Base-by-base conservation (phyloP, 2,888 invertebrate genomes). In the Sarcophaga caerulescens region DNA sequence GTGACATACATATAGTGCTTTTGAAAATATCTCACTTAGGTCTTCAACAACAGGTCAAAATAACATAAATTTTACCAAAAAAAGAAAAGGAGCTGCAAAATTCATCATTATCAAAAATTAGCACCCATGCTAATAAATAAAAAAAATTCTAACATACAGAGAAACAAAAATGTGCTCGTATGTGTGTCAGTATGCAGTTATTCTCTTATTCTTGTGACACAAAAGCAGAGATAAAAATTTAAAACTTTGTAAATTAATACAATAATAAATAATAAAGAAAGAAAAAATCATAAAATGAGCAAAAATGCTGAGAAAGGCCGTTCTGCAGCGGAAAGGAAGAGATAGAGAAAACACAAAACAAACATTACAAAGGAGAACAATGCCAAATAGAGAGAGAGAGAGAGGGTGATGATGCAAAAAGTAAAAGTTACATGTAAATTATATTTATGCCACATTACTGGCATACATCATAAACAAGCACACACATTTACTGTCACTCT, bases 201-300 rank as follows among this genome's bases (percentile, higher is more conserved):
- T 35, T 8, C 35, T 35, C 35, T 35, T 52, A 52, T 52, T 12
- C 17, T 52, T 52, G 12, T 52, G 17, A 14, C 52, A 52, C 52
- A 45, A 68, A 68, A 73, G 47, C 23, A 12, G 57, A 81, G 78
- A 84, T 84, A 81, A 86, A 75, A 86, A 44, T 86, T 70, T 78
- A 86, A 86, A 86, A 84, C 81, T 84, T 81, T 75, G 65, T 77
- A 84, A 76, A 84, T 84, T 77, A 86, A 84, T 84, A 84, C 68
- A 84, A 84, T 84, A 84, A 74, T 86, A 83, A 77, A 77, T 75
- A 69, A 59, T 14, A 65, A 69, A 77, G 17, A 25, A 76, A 69
- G 21, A 68, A 35, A 10, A 45, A 45, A 14, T 17, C 2, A 14
- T 14, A 12, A 68, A 23, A 68, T 14, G 35, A 57, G 47, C 19